These are phyloP conservation scores for Coregonus sp. DNA, from an alignment of 2,797 vertebrate genomes.

Conservation along the genomic window DNA sequence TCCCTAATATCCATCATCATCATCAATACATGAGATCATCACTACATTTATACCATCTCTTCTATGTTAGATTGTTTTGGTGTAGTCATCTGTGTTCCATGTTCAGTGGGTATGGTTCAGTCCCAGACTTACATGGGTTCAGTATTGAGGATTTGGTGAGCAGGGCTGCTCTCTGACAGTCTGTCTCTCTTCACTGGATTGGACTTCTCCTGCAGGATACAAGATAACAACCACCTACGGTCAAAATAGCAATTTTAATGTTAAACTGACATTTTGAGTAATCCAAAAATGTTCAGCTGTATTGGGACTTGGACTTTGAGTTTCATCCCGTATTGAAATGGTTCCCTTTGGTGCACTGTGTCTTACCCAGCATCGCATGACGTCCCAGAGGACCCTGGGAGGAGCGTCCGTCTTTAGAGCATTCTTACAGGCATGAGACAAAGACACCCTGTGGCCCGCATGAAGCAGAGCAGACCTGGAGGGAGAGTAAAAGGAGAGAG, in stretches of 20 bases:
- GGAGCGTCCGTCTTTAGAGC: conserved; percentile 89
- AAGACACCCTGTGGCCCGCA: conserved; percentile 85
- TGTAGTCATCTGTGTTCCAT: neutral
- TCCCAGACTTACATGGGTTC: conserved; percentile 77
- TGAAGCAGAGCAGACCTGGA: conserved; percentile 87
- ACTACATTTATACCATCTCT: too few relatives aligned
- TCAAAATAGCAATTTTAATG: neutral
- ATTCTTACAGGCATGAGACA: conserved; percentile 91
- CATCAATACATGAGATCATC: too few relatives aligned
- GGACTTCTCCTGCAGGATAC: conserved; percentile 75
- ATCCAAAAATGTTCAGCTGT: neutral
- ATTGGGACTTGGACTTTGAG: neutral
- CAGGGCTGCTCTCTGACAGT: conserved; percentile 81
- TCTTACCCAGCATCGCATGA: conserved; percentile 92
- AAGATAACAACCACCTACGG: neutral
- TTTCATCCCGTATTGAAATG: neutral
- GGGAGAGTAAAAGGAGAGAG: neutral
- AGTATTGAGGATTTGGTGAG: conserved; percentile 81
- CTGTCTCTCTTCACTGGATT: conserved; percentile 88
- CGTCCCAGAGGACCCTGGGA: conserved; percentile 81
- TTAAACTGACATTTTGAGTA: too few relatives aligned
- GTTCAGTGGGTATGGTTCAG: too few relatives aligned
- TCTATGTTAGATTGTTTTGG: too few relatives aligned
- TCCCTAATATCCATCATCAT: too few relatives aligned
- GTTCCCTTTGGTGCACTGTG: neutral